Evolutionary conservation across 2,888 invertebrate species (phyloP).

Genomic region (Melanostoma mellinum): DNA sequence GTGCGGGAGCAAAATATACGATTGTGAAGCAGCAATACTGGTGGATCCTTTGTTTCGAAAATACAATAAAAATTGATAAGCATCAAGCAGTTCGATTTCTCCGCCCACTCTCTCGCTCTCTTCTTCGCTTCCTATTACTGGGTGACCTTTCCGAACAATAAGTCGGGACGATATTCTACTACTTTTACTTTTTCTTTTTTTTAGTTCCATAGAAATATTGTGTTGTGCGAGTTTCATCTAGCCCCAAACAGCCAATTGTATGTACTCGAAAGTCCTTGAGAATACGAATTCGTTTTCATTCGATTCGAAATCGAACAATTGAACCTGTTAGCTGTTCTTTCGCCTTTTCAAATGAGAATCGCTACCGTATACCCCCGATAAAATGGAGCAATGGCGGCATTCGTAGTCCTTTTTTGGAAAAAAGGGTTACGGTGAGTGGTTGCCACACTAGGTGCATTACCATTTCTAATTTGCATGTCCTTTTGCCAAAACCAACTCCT

Average conservation of each 20-base stretch:
- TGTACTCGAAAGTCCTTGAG: slow-evolving; percentile 50
- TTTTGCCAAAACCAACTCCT: too few relatives aligned
- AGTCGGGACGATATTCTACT: slow-evolving; percentile 33
- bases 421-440: neutral
- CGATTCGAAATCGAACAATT: slow-evolving; percentile 67
- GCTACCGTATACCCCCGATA: slow-evolving; percentile 56
- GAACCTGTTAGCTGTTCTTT: slow-evolving; percentile 66
- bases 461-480: too few relatives aligned
- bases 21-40: slow-evolving; percentile 52
- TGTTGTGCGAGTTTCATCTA: slow-evolving; percentile 5
- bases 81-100: slow-evolving; percentile 66
- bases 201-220: neutral
- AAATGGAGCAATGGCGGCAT: slow-evolving; percentile 41
- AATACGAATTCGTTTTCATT: slow-evolving; percentile 69
- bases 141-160: slow-evolving; percentile 53
- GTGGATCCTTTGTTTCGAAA: slow-evolving; percentile 65
- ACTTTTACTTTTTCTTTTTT: neutral
- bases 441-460: neutral
- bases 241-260: neutral
- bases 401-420: too few relatives aligned
- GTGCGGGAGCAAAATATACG: slow-evolving; percentile 55
- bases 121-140: neutral
- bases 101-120: slow-evolving; percentile 16
- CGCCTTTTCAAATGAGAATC: slow-evolving; percentile 61
- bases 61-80: slow-evolving; percentile 69